Percentiles rank a stretch among this genome's conserved stretches.
Conservation (phyloP, 1,140 invertebrate genomes). For the Samia ricini region DNA sequence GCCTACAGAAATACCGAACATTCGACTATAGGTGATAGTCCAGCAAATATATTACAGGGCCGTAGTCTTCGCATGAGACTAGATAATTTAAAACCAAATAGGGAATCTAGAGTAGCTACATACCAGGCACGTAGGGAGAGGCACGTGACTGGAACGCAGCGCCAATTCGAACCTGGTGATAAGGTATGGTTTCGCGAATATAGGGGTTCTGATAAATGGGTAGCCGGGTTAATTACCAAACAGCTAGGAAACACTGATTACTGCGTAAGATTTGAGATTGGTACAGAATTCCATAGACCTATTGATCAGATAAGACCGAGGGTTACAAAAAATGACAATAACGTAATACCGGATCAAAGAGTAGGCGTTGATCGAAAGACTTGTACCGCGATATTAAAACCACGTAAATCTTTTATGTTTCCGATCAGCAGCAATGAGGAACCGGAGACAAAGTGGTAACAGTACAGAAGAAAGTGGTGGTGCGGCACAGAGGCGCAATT, state of each 20-base stretch:
- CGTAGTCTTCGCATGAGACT: constrained; percentile 15
- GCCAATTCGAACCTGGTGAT: neutral
- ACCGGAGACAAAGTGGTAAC: neutral
- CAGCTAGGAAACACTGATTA: constrained; percentile 2
- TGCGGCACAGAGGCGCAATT: too few relatives aligned
- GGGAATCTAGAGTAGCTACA: neutral
- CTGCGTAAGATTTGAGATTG: neutral
- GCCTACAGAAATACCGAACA: constrained; percentile 39
- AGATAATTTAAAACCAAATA: constrained; percentile 15
- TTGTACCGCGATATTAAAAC: neutral
- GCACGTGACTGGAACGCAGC: neutral
- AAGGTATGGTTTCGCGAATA: constrained; percentile 12
- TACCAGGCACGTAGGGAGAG: neutral
- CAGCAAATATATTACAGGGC: constrained; percentile 18
- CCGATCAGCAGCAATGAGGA: neutral
- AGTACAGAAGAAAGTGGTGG: neutral
- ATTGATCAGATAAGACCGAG: constrained; percentile 13
- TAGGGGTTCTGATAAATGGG: constrained; percentile 8
- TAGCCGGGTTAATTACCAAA: neutral
- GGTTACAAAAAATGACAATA: neutral
- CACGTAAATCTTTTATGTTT: neutral
- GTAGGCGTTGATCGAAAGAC: neutral
- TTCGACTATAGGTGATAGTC: constrained; percentile 25
- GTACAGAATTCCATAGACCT: constrained; percentile 2
- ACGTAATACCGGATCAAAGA: neutral